These are phyloP conservation scores for Morone chrysops DNA, from an alignment of 2,113 vertebrate genomes.

Conservation along the genomic window DNA sequence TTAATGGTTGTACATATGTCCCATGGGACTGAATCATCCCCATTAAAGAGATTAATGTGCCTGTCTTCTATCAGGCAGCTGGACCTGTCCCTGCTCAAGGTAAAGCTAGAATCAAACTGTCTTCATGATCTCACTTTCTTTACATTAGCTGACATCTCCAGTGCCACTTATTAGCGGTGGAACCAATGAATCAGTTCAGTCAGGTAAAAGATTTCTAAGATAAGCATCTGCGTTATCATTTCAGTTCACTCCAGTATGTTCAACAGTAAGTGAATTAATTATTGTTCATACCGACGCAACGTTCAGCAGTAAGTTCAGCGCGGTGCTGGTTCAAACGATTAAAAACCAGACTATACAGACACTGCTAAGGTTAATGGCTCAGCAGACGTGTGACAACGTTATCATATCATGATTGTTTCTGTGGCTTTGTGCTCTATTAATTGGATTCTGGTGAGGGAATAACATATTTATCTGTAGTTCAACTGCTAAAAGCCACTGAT, in stretches of 20 bases:
- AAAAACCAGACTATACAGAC: neutral
- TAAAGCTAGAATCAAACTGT: constrained; percentile 55
- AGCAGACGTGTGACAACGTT: neutral
- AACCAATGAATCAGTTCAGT: too few species aligned
- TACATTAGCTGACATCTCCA: constrained; percentile 3
- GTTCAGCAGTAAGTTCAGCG: neutral
- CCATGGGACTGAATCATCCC: constrained; percentile 49
- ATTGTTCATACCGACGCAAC: neutral
- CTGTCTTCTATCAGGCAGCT: constrained; percentile 51
- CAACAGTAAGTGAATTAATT: neutral
- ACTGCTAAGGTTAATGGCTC: neutral
- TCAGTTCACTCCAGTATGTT: neutral
- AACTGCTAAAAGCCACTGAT: neutral
- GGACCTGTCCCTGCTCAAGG: constrained; percentile 41
- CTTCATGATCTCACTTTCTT: constrained; percentile 34
- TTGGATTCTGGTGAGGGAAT: neutral
- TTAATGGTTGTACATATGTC: constrained; percentile 53
- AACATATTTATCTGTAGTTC: neutral
- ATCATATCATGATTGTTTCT: neutral
- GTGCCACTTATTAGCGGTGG: neutral
- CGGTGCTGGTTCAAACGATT: neutral
- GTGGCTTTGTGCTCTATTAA: neutral
- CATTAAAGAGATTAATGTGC: constrained; percentile 64
- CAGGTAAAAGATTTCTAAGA: neutral
- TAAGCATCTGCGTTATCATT: neutral